Conservation (phyloP, 2,888 invertebrate genomes). For the Candidula unifasciata region DNA sequence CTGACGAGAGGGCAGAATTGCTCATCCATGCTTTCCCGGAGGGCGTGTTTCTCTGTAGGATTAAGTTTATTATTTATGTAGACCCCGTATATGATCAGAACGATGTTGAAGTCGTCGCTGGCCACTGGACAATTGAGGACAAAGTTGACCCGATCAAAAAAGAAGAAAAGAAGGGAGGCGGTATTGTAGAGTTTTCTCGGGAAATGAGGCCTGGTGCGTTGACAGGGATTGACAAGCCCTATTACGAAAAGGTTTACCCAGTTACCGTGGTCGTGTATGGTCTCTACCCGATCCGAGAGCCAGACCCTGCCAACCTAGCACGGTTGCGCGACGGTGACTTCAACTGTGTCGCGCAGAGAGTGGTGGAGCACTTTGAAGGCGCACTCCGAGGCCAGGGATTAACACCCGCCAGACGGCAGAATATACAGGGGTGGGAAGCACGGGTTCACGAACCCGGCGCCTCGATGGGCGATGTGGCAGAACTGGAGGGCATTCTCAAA, state of each 20-base stretch:
- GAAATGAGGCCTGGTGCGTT: not conserved
- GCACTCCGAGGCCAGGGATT: conserved; percentile 10
- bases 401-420: conserved; percentile 14
- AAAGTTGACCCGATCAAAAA: not conserved
- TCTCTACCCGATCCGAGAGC: conserved; percentile 18
- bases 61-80: not conserved
- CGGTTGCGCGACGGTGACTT: not conserved
- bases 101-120: not conserved
- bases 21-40: not conserved
- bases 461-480: not conserved
- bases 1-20: conserved; percentile 3
- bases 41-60: not conserved
- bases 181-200: not conserved
- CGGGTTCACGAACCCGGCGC: not conserved
- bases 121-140: too few relatives aligned
- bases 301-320: conserved; percentile 15
- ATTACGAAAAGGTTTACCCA: not conserved
- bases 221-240: not conserved
- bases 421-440: conserved; percentile 21
- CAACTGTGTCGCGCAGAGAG: conserved; percentile 21
- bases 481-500: conserved; percentile 2
- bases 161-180: not conserved
- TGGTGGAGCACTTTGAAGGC: not conserved
- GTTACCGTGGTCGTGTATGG: not conserved
- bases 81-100: not conserved